These are phyloP conservation scores for Noctuana brunneofusca DNA, from an alignment of 2,888 invertebrate species.

Conservation along the genomic window DNA sequence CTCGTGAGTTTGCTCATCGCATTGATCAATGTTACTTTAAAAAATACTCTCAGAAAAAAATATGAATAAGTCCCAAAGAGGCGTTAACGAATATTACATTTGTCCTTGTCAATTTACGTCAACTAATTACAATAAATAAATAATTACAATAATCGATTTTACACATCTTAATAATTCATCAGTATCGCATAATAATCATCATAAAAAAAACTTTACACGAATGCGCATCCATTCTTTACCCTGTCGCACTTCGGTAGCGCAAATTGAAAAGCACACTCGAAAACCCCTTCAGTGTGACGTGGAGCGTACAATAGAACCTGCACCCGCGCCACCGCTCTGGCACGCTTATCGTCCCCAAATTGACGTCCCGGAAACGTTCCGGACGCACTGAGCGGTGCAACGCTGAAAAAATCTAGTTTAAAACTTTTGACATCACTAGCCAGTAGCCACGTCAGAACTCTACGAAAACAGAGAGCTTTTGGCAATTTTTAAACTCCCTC, in stretches of 20 bases:
- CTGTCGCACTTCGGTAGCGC: constrained; percentile 53
- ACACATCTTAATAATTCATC: no score
- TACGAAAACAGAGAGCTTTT: not conserved
- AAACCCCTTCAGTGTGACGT: constrained; percentile 78
- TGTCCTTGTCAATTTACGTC: no score
- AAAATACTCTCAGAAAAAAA: no score
- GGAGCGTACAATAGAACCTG: constrained; percentile 66
- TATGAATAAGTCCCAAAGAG: no score
- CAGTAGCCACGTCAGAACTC: not conserved
- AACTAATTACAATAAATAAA: no score
- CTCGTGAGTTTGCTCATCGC: no score
- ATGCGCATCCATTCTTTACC: constrained; percentile 41
- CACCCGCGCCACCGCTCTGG: constrained; percentile 45
- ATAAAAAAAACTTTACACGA: not conserved
- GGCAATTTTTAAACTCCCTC: constrained; percentile 7
- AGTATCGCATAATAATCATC: no score
- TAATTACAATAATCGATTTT: no score
- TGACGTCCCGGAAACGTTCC: constrained; percentile 50
- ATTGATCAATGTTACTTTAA: no score
- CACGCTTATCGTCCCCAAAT: constrained; percentile 48
- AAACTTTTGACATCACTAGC: constrained; percentile 31
- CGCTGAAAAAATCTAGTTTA: constrained; percentile 33
- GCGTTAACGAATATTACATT: no score
- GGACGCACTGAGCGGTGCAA: constrained; percentile 42
- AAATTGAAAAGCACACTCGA: constrained; percentile 81